Percentiles rank a stretch among this genome's conserved stretches.
phyloP scores from a whole-genome alignment of 2,113 vertebrate genomes.

The Pedetes capensis region DNA sequence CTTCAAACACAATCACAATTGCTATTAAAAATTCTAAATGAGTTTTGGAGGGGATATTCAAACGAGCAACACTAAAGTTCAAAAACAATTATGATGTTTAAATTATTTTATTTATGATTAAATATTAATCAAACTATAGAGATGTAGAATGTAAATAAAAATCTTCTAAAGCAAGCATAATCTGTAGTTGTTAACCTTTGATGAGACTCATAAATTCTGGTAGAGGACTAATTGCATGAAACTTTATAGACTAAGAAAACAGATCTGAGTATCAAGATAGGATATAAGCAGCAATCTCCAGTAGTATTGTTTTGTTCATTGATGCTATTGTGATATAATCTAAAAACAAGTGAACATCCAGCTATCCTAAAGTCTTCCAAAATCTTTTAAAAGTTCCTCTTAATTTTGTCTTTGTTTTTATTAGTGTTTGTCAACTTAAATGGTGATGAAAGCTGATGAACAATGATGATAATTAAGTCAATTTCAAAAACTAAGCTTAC shows the following conservation, averaged over 20 bases:
- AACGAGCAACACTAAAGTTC: not conserved
- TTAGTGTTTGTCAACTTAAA: not conserved
- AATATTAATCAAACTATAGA: not conserved
- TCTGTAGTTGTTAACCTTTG: not conserved
- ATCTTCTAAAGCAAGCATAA: not conserved
- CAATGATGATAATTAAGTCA: not conserved
- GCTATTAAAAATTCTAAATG: not conserved
- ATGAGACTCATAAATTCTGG: not conserved
- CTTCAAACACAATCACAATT: not conserved
- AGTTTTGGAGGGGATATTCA: not conserved
- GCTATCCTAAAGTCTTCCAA: not conserved
- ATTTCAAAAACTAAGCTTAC: conserved; percentile 16
- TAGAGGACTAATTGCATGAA: not conserved
- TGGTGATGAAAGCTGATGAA: not conserved
- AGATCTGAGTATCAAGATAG: not conserved
- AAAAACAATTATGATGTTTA: not conserved
- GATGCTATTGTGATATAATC: not conserved
- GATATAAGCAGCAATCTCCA: not conserved
- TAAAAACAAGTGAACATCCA: not conserved
- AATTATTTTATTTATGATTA: not conserved
- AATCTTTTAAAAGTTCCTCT: not conserved
- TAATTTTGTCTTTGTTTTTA: not conserved
- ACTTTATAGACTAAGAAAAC: not conserved
- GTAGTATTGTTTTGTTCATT: not conserved
- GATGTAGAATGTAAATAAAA: not conserved